Percentiles rank a stretch among this genome's conserved stretches.
Evolutionary conservation across 2,888 invertebrate species (phyloP).

Genomic region (Diplolepis rosae): DNA sequence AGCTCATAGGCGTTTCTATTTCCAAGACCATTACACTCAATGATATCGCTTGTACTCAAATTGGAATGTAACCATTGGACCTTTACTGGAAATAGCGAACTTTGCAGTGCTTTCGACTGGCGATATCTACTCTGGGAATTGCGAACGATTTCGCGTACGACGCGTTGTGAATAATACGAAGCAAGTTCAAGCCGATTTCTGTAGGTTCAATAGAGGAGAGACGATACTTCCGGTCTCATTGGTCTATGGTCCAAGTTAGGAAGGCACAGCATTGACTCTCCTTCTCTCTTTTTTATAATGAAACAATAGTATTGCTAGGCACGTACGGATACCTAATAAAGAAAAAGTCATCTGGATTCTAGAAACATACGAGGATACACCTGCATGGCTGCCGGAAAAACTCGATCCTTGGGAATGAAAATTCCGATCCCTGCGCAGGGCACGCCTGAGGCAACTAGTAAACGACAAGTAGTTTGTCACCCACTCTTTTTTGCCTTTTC

Average conservation of each 20-base stretch:
- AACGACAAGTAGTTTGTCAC: not conserved
- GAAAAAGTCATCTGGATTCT: slow-evolving; percentile 56
- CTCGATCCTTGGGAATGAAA: slow-evolving; percentile 42
- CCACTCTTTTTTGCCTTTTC: not conserved
- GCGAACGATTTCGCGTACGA: slow-evolving; percentile 41
- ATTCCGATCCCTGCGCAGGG: slow-evolving; percentile 40
- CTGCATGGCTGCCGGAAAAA: slow-evolving; percentile 36
- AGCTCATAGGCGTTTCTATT: slow-evolving; percentile 23
- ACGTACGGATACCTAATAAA: slow-evolving; percentile 62
- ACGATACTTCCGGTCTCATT: not conserved
- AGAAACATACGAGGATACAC: slow-evolving; percentile 17
- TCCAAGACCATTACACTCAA: slow-evolving; percentile 13
- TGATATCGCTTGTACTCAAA: slow-evolving; percentile 26
- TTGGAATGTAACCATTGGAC: slow-evolving; percentile 31
- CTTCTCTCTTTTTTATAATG: slow-evolving; percentile 46
- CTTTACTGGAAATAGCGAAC: slow-evolving; percentile 40
- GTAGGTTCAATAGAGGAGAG: not conserved
- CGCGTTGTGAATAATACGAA: slow-evolving; percentile 44
- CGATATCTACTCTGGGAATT: slow-evolving; percentile 46
- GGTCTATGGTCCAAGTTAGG: not conserved
- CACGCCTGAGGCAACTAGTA: not conserved
- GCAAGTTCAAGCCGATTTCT: not conserved
- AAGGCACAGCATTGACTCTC: not conserved
- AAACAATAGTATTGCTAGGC: slow-evolving; percentile 60
- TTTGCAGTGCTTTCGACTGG: slow-evolving; percentile 32